These are phyloP conservation scores for Drosophila sp. DNA, from an alignment of 1,140 invertebrate species.

Conservation along the genomic window DNA sequence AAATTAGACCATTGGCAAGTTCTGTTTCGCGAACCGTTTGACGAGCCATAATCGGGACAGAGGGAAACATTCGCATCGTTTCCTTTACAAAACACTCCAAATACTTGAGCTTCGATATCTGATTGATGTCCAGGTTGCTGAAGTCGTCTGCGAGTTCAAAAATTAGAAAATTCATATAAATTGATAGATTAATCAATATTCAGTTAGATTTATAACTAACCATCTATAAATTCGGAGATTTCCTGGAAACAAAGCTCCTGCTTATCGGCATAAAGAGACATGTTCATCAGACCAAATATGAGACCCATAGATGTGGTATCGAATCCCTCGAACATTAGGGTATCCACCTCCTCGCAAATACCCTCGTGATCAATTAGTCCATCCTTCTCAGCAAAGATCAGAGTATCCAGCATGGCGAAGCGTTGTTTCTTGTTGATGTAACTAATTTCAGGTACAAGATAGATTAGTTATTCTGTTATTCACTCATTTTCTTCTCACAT, in stretches of 20 bases:
- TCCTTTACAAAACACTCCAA: slow-evolving; percentile 88
- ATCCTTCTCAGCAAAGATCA: slow-evolving; percentile 87
- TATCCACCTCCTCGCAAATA: slow-evolving; percentile 93
- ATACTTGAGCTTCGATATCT: slow-evolving; percentile 87
- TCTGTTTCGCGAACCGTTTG: slow-evolving; percentile 85
- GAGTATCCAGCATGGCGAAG: slow-evolving; percentile 92
- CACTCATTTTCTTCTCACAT: slow-evolving; percentile 17
- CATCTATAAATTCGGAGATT: slow-evolving; percentile 57
- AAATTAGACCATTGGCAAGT: slow-evolving; percentile 72
- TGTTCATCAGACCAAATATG: slow-evolving; percentile 86
- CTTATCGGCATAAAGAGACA: slow-evolving; percentile 87
- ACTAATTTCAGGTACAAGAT: neutral
- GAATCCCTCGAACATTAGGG: slow-evolving; percentile 92
- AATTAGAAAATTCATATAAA: too few species aligned
- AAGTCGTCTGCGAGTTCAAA: slow-evolving; percentile 28
- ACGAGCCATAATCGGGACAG: slow-evolving; percentile 88
- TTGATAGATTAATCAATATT: too few species aligned
- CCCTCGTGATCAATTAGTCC: slow-evolving; percentile 87
- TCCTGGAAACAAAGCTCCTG: slow-evolving; percentile 87
- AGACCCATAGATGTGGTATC: slow-evolving; percentile 89
- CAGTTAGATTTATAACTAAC: too few species aligned
- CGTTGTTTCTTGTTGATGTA: slow-evolving; percentile 85
- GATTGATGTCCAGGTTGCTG: slow-evolving; percentile 84
- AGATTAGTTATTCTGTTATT: neutral
- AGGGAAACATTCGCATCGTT: slow-evolving; percentile 87